Evolutionary conservation across 2,888 invertebrate genomes (phyloP).

Genomic region (Chirona hameri): DNA sequence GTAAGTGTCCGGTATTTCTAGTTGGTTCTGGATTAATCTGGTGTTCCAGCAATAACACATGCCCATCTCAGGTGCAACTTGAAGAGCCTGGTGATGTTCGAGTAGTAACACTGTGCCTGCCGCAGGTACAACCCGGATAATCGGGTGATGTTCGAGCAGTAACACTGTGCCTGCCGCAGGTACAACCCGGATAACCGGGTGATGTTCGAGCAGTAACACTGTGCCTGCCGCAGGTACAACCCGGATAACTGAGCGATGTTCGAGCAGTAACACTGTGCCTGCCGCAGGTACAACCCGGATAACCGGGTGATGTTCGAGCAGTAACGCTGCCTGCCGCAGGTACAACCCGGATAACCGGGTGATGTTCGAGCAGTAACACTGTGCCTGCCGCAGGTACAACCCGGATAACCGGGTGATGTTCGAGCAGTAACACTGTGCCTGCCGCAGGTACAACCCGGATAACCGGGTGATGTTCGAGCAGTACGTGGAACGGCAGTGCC

Average conservation of each 20-base stretch:
- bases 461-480: constrained; percentile 84
- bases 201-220: neutral
- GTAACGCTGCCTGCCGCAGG: neutral
- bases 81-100: too few species aligned
- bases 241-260: too few species aligned
- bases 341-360: too few species aligned
- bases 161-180: neutral
- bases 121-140: neutral
- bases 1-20: too few species aligned
- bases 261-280: neutral
- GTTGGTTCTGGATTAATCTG: too few species aligned
- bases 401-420: neutral
- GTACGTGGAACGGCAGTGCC: constrained; percentile 88
- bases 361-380: neutral
- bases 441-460: constrained; percentile 81
- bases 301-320: neutral
- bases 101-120: neutral
- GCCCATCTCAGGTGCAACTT: neutral
- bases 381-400: neutral
- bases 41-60: neutral
- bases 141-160: neutral
- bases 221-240: neutral
- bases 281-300: neutral
- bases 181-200: too few species aligned
- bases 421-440: neutral